Conservation (phyloP, 2,888 invertebrate genomes). For the Panzeria rudis region DNA sequence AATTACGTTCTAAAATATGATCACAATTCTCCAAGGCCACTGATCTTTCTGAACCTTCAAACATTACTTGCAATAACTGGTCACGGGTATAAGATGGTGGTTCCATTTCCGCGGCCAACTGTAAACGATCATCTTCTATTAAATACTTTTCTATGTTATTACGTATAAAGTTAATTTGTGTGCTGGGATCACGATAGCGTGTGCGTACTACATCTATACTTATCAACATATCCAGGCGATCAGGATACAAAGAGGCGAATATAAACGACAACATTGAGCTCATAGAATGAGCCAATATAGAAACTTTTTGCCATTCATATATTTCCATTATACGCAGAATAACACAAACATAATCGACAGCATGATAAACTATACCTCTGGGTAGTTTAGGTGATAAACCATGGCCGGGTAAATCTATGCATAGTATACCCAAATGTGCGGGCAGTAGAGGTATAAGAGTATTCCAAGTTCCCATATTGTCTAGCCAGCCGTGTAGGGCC, state of each 20-base stretch:
- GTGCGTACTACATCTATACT: constrained; percentile 81
- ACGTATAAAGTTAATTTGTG: constrained; percentile 79
- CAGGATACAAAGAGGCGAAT: constrained; percentile 86
- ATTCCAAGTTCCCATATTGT: constrained; percentile 91
- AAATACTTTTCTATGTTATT: constrained; percentile 83
- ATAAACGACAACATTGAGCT: constrained; percentile 86
- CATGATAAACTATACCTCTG: constrained; percentile 84
- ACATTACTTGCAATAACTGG: constrained; percentile 86
- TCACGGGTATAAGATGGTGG: constrained; percentile 87
- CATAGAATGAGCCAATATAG: constrained; percentile 89
- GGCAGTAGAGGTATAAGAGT: constrained; percentile 87
- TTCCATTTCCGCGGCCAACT: constrained; percentile 80
- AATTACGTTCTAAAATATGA: constrained; percentile 86
- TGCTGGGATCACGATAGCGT: constrained; percentile 73
- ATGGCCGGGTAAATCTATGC: constrained; percentile 89
- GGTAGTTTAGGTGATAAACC: constrained; percentile 89
- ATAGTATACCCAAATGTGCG: constrained; percentile 85
- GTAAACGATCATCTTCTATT: constrained; percentile 83
- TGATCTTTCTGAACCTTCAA: constrained; percentile 85
- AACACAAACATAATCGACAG: constrained; percentile 83
- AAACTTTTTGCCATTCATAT: constrained; percentile 88
- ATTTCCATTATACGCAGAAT: constrained; percentile 86
- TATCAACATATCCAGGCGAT: constrained; percentile 81
- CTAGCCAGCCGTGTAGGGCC: constrained; percentile 91
- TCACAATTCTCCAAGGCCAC: constrained; percentile 85